Conservation (phyloP, 2,113 vertebrate genomes). For the Rhynchomys soricoides region DNA sequence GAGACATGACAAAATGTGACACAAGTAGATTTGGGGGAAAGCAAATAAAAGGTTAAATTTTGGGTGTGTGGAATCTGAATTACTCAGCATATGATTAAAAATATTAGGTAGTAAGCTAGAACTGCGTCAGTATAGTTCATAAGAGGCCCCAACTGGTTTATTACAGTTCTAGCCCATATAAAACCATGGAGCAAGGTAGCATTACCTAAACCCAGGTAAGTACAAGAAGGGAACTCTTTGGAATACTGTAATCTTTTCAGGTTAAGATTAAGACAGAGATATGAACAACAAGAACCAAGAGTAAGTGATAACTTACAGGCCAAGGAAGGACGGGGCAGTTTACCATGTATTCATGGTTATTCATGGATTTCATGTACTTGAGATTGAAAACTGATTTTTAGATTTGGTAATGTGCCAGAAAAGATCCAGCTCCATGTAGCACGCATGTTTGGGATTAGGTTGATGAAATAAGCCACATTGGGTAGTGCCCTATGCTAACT, state of each 20-base stretch:
- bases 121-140: neutral
- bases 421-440: neutral
- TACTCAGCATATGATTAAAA: constrained; percentile 7
- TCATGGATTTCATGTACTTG: neutral
- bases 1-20: neutral
- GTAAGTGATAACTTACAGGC: neutral
- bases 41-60: constrained; percentile 16
- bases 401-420: constrained; percentile 33
- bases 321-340: constrained; percentile 6
- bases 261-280: constrained; percentile 22
- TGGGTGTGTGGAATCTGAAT: constrained; percentile 1
- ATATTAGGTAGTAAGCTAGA: constrained; percentile 17
- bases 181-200: neutral
- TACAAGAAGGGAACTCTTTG: neutral
- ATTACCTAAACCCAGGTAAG: constrained; percentile 7
- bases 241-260: neutral
- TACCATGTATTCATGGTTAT: constrained; percentile 21
- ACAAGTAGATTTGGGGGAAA: constrained; percentile 29
- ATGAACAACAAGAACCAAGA: constrained; percentile 16
- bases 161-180: neutral
- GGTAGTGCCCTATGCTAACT: neutral
- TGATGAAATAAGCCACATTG: neutral
- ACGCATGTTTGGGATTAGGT: neutral
- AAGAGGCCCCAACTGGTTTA: neutral
- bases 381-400: neutral